phyloP scores from a whole-genome alignment of 2,888 invertebrate species.

The Rugalucina vietnamica region DNA sequence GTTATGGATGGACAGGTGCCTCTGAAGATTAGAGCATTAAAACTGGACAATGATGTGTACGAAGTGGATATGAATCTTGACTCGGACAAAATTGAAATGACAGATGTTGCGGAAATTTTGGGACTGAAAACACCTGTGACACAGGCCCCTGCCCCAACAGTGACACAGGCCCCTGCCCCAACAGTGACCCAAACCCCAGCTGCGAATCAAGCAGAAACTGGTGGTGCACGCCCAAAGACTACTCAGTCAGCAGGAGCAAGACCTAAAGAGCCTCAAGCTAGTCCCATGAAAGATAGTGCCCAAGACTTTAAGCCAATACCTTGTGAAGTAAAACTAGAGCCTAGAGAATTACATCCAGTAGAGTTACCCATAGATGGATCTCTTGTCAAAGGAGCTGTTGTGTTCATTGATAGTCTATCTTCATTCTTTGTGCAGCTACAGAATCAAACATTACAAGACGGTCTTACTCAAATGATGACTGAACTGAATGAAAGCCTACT shows the following conservation, averaged over 20 bases:
- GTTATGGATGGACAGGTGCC: slow-evolving; percentile 18
- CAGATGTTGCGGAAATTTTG: slow-evolving; percentile 1
- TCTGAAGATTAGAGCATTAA: slow-evolving; percentile 28
- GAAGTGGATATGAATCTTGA: slow-evolving; percentile 40
- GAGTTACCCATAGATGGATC: neutral
- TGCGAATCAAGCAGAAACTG: neutral
- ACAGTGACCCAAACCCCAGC: neutral
- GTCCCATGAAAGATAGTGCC: too few relatives aligned
- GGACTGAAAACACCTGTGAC: neutral
- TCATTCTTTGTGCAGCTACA: slow-evolving; percentile 36
- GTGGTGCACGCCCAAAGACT: neutral
- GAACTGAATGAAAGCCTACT: slow-evolving; percentile 41
- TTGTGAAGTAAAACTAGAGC: neutral
- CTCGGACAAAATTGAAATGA: neutral
- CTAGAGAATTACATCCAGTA: neutral
- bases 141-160: neutral
- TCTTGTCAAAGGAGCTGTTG: neutral
- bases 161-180: neutral
- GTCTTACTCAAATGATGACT: slow-evolving; percentile 9
- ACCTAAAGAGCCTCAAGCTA: neutral
- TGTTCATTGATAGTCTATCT: slow-evolving; percentile 18
- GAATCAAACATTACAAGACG: neutral
- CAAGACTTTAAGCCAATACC: neutral
- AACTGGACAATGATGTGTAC: slow-evolving; percentile 28
- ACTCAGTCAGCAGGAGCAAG: neutral